Evolutionary conservation across 2,888 invertebrate genomes (phyloP).

Genomic region (Autographa gamma): DNA sequence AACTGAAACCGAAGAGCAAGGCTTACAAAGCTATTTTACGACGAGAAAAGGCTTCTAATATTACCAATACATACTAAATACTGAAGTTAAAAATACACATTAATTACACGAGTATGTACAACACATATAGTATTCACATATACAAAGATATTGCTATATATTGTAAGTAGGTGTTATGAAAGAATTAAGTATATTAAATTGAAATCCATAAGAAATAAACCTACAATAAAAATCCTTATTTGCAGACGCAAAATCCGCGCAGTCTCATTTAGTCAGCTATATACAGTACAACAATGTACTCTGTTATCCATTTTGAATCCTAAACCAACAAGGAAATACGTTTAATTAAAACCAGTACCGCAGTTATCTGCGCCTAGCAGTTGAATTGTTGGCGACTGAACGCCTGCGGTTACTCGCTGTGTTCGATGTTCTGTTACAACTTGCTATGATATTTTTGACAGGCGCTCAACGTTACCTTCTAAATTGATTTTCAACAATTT

Average conservation of each 20-base stretch:
- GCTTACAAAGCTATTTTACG: background rate
- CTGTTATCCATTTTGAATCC: slow-evolving; percentile 28
- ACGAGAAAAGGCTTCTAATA: background rate
- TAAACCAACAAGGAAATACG: slow-evolving; percentile 21
- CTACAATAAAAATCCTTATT: background rate
- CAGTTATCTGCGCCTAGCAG: slow-evolving; percentile 14
- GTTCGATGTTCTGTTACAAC: slow-evolving; percentile 25
- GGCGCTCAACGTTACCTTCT: slow-evolving; percentile 33
- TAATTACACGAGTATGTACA: background rate
- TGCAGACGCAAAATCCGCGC: background rate
- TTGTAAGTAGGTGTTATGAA: background rate
- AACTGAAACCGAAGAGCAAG: background rate
- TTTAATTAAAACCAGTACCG: slow-evolving; percentile 44
- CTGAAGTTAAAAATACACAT: background rate
- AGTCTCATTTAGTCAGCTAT: background rate
- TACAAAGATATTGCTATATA: background rate
- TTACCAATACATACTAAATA: background rate
- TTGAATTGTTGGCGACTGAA: slow-evolving; percentile 19
- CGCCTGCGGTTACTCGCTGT: slow-evolving; percentile 44
- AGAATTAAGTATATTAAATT: background rate
- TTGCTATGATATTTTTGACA: slow-evolving; percentile 50
- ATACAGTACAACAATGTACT: slow-evolving; percentile 10
- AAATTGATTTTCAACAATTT: slow-evolving; percentile 7
- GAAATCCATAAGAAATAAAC: background rate
- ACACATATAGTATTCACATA: background rate